Base-by-base conservation (phyloP, 1,140 invertebrate genomes). In the Parapsyche elsis region DNA sequence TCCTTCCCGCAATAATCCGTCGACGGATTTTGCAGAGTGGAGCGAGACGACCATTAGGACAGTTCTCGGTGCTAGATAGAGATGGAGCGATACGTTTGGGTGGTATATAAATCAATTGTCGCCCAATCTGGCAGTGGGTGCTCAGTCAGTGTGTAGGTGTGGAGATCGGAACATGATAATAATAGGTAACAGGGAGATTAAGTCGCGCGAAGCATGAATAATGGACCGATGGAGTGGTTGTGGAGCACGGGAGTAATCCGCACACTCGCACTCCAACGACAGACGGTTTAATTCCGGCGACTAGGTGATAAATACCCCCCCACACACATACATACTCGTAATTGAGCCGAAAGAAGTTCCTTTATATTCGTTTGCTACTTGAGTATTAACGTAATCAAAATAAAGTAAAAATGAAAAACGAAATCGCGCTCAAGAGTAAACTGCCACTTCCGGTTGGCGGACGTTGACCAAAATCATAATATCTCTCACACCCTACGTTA, bases 111-210 rank as follows among this genome's bases (percentile, higher is more conserved):
- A 77, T 77, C 75, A 77, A 77, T 77, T 64, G 75, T 77, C 75
- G 75, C 23, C 46, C 73, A 24, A 75, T 75, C 49, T 49, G 73
- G 16, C 38, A 30, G 38, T 38, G 10, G 71, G 44, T 74, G 71
- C 45, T 57, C 73, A 75, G 73, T 75, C 73, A 75, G 24, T 77
- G 57, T 80, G 71, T 80, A 71, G 64, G 64, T 75, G 74, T 57
- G 38, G 49, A 71, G 75, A 57, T 57, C 61, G 67, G 78, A 73
- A 61, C 81, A 82, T 78, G 81, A 76, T 83, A 73, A 83, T 80
- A 83, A 83, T 83, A 83, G 81, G 81, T 80, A 80, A 76, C 81
- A 24, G 81, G 76, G 81, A 83, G 81, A 83, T 83, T 83, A 80
- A 80, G 79, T 81, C 53, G 76, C 45, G 46, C 76, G 79, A 81